Conservation (phyloP, 2,113 vertebrate species). For the Cottus gobio region DNA sequence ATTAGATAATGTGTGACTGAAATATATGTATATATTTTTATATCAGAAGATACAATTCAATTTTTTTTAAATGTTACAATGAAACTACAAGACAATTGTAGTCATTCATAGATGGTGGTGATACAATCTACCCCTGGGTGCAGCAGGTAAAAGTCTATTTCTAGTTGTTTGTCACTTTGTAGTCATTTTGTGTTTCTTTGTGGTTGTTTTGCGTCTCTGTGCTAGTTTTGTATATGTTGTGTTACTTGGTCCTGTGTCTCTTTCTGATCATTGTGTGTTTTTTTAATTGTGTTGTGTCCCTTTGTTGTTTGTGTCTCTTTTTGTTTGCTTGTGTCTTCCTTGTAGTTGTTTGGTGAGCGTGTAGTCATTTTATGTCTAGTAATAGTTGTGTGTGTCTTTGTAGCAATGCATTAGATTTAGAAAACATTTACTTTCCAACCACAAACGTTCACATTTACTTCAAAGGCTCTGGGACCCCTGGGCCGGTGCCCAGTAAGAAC, state of each 20-base stretch:
- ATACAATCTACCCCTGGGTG: no score
- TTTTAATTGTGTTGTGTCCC: not conserved
- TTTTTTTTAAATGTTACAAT: not conserved
- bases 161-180: no score
- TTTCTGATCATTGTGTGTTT: not conserved
- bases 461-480: not conserved
- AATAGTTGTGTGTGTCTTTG: not conserved
- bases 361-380: not conserved
- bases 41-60: not conserved
- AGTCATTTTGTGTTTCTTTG: no score
- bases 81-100: not conserved
- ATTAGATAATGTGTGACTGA: not conserved
- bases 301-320: not conserved
- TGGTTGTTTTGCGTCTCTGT: no score
- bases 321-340: not conserved
- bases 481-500: not conserved
- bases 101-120: no score
- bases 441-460: not conserved
- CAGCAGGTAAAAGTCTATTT: no score
- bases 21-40: not conserved
- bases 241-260: not conserved
- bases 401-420: not conserved
- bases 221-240: no score
- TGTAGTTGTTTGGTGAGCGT: no score
- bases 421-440: not conserved